Evolutionary conservation across 2,113 vertebrate species (phyloP).

Genomic region (Euleptes europaea): DNA sequence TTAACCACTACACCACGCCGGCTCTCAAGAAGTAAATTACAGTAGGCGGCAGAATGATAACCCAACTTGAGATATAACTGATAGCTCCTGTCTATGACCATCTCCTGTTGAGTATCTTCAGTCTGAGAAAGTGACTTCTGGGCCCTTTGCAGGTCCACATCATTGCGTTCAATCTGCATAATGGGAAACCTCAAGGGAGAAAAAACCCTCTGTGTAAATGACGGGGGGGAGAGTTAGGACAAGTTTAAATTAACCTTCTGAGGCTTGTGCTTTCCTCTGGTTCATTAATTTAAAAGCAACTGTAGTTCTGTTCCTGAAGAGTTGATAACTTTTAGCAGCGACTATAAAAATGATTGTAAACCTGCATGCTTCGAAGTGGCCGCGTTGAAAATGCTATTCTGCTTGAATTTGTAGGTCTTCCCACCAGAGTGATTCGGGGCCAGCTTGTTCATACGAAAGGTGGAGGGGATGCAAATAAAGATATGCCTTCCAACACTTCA

Average conservation of each 20-base stretch:
- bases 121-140: background rate
- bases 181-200: background rate
- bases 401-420: background rate
- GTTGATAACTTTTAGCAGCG: background rate
- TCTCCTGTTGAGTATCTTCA: background rate
- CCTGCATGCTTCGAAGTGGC: background rate
- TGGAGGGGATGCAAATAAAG: background rate
- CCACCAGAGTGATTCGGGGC: background rate
- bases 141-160: background rate
- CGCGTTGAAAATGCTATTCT: background rate
- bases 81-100: background rate
- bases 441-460: background rate
- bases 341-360: background rate
- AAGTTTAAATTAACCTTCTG: slow-evolving; percentile 25
- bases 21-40: background rate
- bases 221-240: background rate
- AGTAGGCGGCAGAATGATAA: background rate
- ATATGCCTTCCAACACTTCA: background rate
- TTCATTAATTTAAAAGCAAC: slow-evolving; percentile 27
- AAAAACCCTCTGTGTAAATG: background rate
- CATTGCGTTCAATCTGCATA: background rate
- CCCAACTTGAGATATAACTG: background rate
- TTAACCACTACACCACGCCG: too few species aligned
- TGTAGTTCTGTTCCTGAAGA: background rate
- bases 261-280: background rate